phyloP scores from a whole-genome alignment of 2,797 vertebrate genomes.

The Pachyuromys duprasi region DNA sequence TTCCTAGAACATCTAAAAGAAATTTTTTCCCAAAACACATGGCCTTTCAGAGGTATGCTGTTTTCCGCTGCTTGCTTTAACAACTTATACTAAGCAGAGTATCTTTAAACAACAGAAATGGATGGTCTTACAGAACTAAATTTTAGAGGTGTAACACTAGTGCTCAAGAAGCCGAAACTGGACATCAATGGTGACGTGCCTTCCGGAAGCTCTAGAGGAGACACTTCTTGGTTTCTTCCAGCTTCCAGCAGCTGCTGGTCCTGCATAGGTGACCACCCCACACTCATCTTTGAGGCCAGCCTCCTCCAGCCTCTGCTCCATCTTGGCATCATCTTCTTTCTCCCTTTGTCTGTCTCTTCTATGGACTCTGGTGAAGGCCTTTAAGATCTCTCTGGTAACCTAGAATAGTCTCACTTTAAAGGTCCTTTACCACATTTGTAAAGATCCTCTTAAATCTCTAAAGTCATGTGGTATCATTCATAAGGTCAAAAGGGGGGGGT shows the following conservation, averaged over 20 bases:
- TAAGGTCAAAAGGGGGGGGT: background rate
- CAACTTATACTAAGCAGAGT: background rate
- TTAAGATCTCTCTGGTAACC: background rate
- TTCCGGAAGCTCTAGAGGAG: too few relatives aligned
- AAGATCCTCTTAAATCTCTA: background rate
- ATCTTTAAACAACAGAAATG: background rate
- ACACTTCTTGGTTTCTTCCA: background rate
- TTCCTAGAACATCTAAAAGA: background rate
- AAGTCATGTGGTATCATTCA: background rate
- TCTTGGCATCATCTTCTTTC: background rate
- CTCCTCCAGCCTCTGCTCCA: background rate
- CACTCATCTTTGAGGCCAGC: background rate
- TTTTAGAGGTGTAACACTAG: background rate
- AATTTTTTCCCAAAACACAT: background rate
- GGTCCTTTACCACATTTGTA: background rate
- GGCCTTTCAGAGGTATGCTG: background rate
- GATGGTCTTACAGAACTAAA: background rate
- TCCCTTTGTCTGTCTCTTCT: background rate
- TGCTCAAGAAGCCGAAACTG: background rate
- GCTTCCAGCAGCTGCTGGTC: background rate
- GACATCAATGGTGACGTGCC: background rate
- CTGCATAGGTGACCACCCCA: fast-evolving
- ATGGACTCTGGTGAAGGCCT: background rate
- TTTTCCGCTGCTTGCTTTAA: background rate
- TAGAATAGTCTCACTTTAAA: background rate